Percentiles rank a stretch among this genome's conserved stretches.
Evolutionary conservation across 2,888 invertebrate genomes (phyloP).

Genomic region (Esperia sulphurella): DNA sequence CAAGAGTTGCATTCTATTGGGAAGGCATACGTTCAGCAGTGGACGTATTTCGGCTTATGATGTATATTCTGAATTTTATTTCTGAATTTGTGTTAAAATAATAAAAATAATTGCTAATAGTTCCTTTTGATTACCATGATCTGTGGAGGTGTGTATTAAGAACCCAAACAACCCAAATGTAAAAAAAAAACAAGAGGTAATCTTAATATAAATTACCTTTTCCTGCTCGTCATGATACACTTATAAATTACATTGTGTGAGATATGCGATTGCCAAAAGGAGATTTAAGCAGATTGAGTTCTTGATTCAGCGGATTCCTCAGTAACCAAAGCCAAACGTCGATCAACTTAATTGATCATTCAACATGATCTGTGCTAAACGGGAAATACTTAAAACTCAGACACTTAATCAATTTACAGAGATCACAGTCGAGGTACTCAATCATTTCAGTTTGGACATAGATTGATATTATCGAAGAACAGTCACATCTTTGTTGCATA

Average conservation of each 20-base stretch:
- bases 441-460: slow-evolving; percentile 34
- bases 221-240: not conserved
- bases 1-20: no score
- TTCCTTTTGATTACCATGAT: no score
- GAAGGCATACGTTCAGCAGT: no score
- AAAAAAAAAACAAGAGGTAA: not conserved
- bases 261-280: slow-evolving; percentile 9
- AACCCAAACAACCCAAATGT: no score
- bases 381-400: slow-evolving; percentile 61
- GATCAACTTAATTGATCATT: slow-evolving; percentile 73
- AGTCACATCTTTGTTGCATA: not conserved
- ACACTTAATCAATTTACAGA: slow-evolving; percentile 68
- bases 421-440: slow-evolving; percentile 57
- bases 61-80: no score
- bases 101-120: no score
- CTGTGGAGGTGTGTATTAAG: no score
- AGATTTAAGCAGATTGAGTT: slow-evolving; percentile 33
- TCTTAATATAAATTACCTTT: slow-evolving; percentile 8
- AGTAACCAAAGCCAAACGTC: slow-evolving; percentile 48
- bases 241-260: slow-evolving; percentile 18
- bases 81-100: no score
- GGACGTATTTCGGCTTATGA: no score
- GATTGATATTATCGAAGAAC: not conserved
- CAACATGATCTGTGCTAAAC: slow-evolving; percentile 49
- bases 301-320: slow-evolving; percentile 35